phyloP scores from a whole-genome alignment of 2,888 invertebrate genomes.

The Neria commutata region DNA sequence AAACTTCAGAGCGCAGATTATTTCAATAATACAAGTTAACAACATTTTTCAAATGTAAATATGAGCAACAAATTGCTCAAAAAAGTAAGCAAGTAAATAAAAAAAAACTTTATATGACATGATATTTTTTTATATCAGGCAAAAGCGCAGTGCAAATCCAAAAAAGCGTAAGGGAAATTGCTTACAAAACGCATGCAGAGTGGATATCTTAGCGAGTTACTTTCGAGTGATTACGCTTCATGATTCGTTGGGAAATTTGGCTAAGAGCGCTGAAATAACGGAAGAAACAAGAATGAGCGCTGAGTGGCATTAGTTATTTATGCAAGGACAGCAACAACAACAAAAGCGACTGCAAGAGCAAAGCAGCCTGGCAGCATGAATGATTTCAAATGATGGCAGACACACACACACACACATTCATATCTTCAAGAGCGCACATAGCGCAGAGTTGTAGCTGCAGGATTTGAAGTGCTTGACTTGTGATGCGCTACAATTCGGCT shows the following conservation, averaged over 20 bases:
- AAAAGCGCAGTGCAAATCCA: no score
- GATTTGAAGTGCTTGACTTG: background rate
- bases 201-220: background rate
- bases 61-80: no score
- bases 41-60: no score
- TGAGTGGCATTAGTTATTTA: conserved; percentile 47
- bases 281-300: background rate
- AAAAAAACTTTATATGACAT: no score
- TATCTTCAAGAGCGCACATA: conserved; percentile 4
- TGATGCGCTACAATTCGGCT: background rate
- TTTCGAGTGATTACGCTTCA: conserved; percentile 20
- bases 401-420: background rate
- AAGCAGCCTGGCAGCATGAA: no score
- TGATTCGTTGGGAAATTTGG: conserved; percentile 9
- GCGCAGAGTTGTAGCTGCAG: conserved; percentile 6
- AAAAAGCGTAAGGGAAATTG: no score
- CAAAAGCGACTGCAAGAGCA: background rate
- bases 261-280: background rate
- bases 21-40: no score
- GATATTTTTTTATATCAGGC: no score
- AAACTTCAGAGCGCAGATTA: no score
- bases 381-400: no score
- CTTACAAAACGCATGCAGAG: no score
- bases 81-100: no score
- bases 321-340: conserved; percentile 19